Evolutionary conservation across 37 sponge, comb jelly and placozoan species (phyloP).

Genomic region (Halisarca cf. caerulea): DNA sequence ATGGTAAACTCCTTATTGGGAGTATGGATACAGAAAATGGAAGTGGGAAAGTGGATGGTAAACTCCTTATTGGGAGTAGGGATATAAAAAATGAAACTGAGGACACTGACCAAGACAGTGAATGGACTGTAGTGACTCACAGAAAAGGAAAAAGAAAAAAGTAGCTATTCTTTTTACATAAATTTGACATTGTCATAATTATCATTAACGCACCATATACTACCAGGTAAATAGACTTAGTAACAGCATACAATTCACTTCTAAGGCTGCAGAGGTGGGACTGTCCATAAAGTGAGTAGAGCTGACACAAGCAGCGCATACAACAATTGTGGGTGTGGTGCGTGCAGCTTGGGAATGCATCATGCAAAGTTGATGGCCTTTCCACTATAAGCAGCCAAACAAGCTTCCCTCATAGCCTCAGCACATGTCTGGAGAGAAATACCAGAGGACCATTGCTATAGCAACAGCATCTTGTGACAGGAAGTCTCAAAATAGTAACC

Average conservation of each 20-base stretch:
- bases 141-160: background rate
- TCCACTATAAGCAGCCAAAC: constrained; percentile 87
- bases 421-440: constrained; percentile 65
- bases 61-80: background rate
- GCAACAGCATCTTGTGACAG: no score
- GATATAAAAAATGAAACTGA: background rate
- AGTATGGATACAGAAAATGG: background rate
- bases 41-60: background rate
- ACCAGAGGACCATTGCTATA: no score
- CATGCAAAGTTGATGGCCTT: constrained; percentile 83
- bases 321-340: no score
- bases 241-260: no score
- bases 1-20: background rate
- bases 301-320: no score
- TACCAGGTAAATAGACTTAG: no score
- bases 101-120: background rate
- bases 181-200: no score
- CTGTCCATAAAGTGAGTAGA: no score
- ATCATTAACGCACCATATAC: no score
- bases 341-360: no score
- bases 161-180: background rate
- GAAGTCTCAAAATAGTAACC: no score
- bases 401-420: constrained; percentile 92
- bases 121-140: constrained; percentile 2
- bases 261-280: no score